These are phyloP conservation scores for Drosophila affinis DNA, from an alignment of 2,888 invertebrate genomes.

Conservation along the genomic window DNA sequence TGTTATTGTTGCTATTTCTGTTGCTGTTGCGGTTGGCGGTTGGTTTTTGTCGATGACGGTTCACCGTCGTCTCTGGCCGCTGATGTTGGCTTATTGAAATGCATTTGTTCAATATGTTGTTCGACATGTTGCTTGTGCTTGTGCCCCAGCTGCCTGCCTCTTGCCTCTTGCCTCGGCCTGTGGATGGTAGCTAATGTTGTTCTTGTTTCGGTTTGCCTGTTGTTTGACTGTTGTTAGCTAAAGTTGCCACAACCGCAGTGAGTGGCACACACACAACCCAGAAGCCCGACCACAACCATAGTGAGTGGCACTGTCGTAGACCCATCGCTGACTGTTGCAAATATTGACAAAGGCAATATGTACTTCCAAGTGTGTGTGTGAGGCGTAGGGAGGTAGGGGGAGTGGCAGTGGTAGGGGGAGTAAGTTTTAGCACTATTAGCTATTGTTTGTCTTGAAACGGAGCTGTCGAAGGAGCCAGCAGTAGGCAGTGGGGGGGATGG, in stretches of 20 bases:
- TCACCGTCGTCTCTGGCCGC: constrained; percentile 51
- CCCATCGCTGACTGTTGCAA: constrained; percentile 64
- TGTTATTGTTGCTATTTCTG: constrained; percentile 33
- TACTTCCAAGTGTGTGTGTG: constrained; percentile 17
- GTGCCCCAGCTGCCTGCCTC: neutral
- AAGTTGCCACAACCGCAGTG: constrained; percentile 59
- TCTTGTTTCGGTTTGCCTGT: constrained; percentile 43
- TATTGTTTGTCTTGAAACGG: constrained; percentile 74
- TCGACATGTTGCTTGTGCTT: constrained; percentile 66
- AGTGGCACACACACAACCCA: constrained; percentile 7
- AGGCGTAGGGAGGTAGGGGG: constrained; percentile 1
- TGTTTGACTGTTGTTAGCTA: constrained; percentile 62
- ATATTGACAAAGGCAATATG: constrained; percentile 70
- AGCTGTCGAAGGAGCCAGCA: constrained; percentile 49
- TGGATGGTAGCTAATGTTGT: constrained; percentile 55
- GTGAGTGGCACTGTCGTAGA: constrained; percentile 44
- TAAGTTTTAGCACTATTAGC: constrained; percentile 78
- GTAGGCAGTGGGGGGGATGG: neutral
- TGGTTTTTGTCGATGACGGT: constrained; percentile 47
- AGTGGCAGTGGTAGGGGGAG: constrained; percentile 55
- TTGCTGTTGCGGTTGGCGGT: constrained; percentile 44
- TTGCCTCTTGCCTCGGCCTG: neutral
- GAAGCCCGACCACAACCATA: constrained; percentile 15
- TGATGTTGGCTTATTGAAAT: constrained; percentile 76
- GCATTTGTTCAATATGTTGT: constrained; percentile 77